Evolutionary conservation across 2,888 invertebrate genomes (phyloP).

Genomic region (Clitarchus hookeri): DNA sequence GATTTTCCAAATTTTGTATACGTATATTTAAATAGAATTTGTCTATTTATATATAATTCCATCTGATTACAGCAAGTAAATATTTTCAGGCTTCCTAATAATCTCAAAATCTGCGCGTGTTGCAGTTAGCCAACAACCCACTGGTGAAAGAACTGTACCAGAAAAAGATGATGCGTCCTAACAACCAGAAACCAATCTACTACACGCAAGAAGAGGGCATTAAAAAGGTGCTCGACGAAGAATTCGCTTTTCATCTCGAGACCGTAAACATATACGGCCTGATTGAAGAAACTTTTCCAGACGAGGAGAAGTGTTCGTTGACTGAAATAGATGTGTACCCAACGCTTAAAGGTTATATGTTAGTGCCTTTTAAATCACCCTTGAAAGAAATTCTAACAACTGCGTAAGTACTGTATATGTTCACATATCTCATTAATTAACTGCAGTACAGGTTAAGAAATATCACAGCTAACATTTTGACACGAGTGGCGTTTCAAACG

Average conservation of each 20-base stretch:
- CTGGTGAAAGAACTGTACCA: slow-evolving; percentile 55
- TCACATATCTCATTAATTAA: not conserved
- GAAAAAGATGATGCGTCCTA: slow-evolving; percentile 30
- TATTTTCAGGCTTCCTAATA: too few relatives aligned
- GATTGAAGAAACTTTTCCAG: slow-evolving; percentile 29
- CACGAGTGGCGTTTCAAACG: too few relatives aligned
- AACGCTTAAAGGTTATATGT: not conserved
- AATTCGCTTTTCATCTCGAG: slow-evolving; percentile 34
- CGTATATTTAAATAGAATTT: too few relatives aligned
- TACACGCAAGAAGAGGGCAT: slow-evolving; percentile 27
- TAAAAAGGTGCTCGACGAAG: slow-evolving; percentile 27
- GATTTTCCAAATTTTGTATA: too few relatives aligned
- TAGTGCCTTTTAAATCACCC: slow-evolving; percentile 26
- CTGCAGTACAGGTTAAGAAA: not conserved
- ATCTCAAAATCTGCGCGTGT: slow-evolving; percentile 31
- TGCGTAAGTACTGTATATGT: too few relatives aligned
- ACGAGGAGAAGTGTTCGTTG: slow-evolving; percentile 31
- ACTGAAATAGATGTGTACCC: slow-evolving; percentile 25
- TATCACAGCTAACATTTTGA: too few relatives aligned
- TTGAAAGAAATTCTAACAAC: slow-evolving; percentile 24
- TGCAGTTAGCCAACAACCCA: slow-evolving; percentile 68
- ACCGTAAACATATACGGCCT: slow-evolving; percentile 31
- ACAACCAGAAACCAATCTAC: slow-evolving; percentile 9
- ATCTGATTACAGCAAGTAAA: slow-evolving; percentile 28
- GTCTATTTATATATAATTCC: too few relatives aligned